Evolutionary conservation across 2,888 invertebrate genomes (phyloP).

Genomic region (Nomada ferruginata): DNA sequence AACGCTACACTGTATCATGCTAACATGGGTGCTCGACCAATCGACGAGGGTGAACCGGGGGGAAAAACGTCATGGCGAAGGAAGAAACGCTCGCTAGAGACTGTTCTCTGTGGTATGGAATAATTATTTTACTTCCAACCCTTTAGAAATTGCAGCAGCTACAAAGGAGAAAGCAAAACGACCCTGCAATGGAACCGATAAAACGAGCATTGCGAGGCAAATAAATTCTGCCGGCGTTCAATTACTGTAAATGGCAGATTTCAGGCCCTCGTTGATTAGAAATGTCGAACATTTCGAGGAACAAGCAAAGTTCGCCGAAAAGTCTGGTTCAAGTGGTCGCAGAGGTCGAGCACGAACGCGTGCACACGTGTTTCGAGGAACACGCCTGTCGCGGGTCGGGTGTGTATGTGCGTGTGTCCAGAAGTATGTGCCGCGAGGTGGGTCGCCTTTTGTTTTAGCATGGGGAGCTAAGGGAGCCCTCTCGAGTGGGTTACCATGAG

Average conservation of each 20-base stretch:
- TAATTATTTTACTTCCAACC: neutral
- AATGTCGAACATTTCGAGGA: neutral
- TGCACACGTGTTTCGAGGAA: constrained; percentile 49
- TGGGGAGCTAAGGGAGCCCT: constrained; percentile 65
- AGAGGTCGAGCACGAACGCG: constrained; percentile 39
- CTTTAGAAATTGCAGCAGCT: too few species aligned
- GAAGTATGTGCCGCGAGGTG: constrained; percentile 64
- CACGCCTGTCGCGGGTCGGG: constrained; percentile 10
- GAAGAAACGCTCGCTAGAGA: neutral
- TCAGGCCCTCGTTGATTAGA: neutral
- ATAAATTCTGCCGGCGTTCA: neutral
- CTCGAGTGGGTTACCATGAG: constrained; percentile 77
- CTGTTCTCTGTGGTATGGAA: too few species aligned
- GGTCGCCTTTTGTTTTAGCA: constrained; percentile 78
- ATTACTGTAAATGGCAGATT: neutral
- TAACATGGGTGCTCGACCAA: constrained; percentile 25
- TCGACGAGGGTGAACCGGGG: constrained; percentile 3
- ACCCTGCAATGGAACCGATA: too few species aligned
- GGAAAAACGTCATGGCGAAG: constrained; percentile 16
- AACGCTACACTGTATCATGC: constrained; percentile 25
- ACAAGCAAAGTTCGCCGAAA: constrained; percentile 12
- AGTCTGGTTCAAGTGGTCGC: constrained; percentile 14
- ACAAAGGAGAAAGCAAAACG: too few species aligned
- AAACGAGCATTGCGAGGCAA: too few species aligned
- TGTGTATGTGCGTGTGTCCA: constrained; percentile 37